These are phyloP conservation scores for Seladonia tumulorum DNA, from an alignment of 2,888 invertebrate genomes.

Conservation along the genomic window DNA sequence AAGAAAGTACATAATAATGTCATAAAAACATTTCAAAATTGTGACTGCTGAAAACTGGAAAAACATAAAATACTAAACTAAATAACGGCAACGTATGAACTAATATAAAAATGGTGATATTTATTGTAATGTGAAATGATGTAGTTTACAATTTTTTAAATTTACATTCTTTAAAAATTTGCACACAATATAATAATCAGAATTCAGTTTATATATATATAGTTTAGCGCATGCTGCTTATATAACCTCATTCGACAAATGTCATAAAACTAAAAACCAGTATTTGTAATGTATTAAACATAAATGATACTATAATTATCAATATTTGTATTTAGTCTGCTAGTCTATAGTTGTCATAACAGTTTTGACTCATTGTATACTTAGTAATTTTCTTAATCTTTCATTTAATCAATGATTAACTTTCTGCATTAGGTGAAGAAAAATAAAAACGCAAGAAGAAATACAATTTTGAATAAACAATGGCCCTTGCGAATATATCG, in stretches of 20 bases:
- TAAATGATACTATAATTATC: background rate
- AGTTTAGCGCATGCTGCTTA: background rate
- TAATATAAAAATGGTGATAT: background rate
- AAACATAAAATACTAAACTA: background rate
- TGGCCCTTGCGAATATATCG: slow-evolving; percentile 85
- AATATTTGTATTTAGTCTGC: background rate
- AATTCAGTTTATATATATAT: background rate
- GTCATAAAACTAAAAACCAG: background rate
- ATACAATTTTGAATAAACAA: slow-evolving; percentile 35
- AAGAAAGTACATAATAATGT: background rate
- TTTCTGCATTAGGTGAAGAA: background rate
- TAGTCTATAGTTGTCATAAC: background rate
- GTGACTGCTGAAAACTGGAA: background rate
- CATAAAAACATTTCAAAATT: background rate
- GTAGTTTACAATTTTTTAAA: background rate
- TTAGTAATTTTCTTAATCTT: background rate
- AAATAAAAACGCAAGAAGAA: background rate
- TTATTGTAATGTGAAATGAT: background rate
- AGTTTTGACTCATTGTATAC: background rate
- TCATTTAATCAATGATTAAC: background rate
- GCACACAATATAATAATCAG: background rate
- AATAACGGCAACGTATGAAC: background rate
- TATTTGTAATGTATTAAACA: background rate
- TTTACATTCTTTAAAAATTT: background rate
- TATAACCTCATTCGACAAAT: background rate